These are phyloP conservation scores for Calidris pygmaea DNA, from an alignment of 2,113 vertebrate genomes.

Conservation along the genomic window DNA sequence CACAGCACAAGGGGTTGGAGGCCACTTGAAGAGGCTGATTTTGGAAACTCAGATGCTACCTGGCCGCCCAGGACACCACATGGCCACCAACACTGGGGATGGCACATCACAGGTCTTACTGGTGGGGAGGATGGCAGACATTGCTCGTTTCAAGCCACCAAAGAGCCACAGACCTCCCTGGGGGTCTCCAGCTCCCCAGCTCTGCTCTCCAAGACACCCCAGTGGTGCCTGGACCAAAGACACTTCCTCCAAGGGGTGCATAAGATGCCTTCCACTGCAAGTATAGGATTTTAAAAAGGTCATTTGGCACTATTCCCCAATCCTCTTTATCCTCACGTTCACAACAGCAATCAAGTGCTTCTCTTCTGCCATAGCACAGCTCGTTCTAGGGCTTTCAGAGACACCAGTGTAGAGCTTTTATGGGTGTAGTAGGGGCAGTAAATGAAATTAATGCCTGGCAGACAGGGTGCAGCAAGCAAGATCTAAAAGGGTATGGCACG, in stretches of 20 bases:
- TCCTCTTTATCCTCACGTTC: neutral
- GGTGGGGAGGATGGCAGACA: neutral
- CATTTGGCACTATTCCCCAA: neutral
- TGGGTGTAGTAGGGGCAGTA: neutral
- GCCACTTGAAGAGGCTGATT: neutral
- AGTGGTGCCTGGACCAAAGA: neutral
- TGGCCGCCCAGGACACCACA: neutral
- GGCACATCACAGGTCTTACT: neutral
- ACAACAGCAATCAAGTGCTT: neutral
- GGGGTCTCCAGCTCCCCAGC: neutral
- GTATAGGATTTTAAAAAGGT: neutral
- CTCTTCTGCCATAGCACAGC: neutral
- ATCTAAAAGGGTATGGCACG: neutral
- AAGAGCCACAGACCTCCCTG: neutral
- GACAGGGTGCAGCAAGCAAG: neutral
- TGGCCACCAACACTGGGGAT: neutral
- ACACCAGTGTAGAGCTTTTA: neutral
- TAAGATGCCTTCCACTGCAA: neutral
- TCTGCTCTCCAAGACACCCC: neutral
- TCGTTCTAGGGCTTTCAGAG: neutral
- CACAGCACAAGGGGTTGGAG: neutral
- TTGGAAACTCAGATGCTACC: neutral
- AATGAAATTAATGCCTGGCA: neutral
- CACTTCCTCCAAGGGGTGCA: fast-evolving
- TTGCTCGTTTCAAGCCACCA: neutral